Base-by-base conservation (phyloP, 64 coral and sea anemone species). In the Stylophora pistillata region DNA sequence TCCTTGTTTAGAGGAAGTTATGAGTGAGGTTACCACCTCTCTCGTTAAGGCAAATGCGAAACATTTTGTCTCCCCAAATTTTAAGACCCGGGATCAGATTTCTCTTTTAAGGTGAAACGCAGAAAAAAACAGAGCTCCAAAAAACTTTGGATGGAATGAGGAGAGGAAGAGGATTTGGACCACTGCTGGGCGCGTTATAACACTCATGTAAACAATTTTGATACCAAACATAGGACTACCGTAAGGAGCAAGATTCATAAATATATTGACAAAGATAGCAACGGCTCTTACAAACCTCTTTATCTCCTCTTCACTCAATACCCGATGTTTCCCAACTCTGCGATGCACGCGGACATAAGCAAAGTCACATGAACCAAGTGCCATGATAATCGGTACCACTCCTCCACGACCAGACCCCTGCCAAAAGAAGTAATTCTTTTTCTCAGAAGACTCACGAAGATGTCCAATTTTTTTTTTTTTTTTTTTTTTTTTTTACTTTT, bases 371-470 rank as follows among this genome's bases (percentile, higher is more conserved):
- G 89, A 91, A 30, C 89, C 89, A 77, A 91, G 83, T 10, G 56
- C 89, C 89, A 91, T 86, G 52, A 91, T 58, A 76, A 91, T 91
- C 26, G 89, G 89, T 10, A 91, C 89, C 71, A 85, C 59, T 75
- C 71, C 71, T 63, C 69, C 72, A 41, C 71, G 31, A 62, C 47
- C 71, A 56, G 81, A 91, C 52, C 62, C 23, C 89, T 91, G 89
- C 2, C 4, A 74, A 71, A 74, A 15, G 9, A 73, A 87, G 33
- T 10, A 57, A 54, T 34, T 23, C 16, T 9, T 58, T 47, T 4
- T 47, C 37, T 7, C 7, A 3, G 3, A 3, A 47, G 37, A 47
- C 37, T 47, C 3, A 47, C 7, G 3, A 4, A 4, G 37, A 47
- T 47, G 37, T 47, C 37, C 37, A 47, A 47, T 47, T 47, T 47